Conservation (phyloP, 2,888 invertebrate genomes). For the Chirona hameri region DNA sequence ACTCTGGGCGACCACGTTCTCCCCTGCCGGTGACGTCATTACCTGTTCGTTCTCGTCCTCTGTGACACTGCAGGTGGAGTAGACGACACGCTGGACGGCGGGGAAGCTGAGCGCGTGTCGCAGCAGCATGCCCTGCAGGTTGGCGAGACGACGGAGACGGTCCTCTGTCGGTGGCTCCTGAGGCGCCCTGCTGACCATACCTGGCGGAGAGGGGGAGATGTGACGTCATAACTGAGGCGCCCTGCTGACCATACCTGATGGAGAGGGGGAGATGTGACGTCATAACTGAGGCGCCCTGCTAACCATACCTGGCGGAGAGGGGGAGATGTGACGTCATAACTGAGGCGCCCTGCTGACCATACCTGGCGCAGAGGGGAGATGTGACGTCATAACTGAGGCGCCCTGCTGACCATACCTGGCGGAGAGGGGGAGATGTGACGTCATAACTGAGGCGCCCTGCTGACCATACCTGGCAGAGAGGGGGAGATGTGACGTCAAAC, state of each 20-base stretch:
- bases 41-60: constrained; percentile 92
- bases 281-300: neutral
- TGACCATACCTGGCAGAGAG: too few relatives aligned
- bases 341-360: neutral
- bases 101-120: constrained; percentile 85
- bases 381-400: too few relatives aligned
- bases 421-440: too few relatives aligned
- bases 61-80: constrained; percentile 92
- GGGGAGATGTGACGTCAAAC: too few relatives aligned
- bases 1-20: constrained; percentile 49
- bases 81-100: constrained; percentile 76
- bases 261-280: too few relatives aligned
- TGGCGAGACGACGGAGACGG: constrained; percentile 43
- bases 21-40: constrained; percentile 40
- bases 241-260: neutral
- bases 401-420: too few relatives aligned
- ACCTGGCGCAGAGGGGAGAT: neutral
- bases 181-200: constrained; percentile 29
- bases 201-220: too few relatives aligned
- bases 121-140: constrained; percentile 76
- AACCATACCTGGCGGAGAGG: too few relatives aligned
- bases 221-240: neutral
- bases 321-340: too few relatives aligned
- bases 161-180: constrained; percentile 35
- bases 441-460: too few relatives aligned